Percentiles rank a stretch among this genome's conserved stretches.
These are phyloP conservation scores for Meles meles DNA, from an alignment of 2,113 vertebrate species.

Conservation along the genomic window DNA sequence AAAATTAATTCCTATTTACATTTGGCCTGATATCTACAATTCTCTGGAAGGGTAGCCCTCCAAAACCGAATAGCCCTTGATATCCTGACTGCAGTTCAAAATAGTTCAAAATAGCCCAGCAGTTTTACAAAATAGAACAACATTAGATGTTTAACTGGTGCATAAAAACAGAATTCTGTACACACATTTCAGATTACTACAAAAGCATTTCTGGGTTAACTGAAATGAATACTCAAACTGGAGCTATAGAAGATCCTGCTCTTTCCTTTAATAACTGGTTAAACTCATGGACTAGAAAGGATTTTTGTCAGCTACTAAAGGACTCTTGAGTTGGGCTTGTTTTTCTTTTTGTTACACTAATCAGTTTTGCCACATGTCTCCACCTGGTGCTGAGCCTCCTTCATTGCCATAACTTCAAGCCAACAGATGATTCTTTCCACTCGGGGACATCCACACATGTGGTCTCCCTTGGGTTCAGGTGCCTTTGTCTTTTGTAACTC, in stretches of 20 bases:
- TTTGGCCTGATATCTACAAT: neutral
- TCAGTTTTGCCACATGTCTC: neutral
- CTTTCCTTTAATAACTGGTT: neutral
- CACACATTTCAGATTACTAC: neutral
- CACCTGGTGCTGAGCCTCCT: neutral
- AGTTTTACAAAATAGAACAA: neutral
- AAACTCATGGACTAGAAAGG: neutral
- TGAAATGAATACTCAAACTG: neutral
- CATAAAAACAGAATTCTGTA: neutral
- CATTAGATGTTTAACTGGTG: neutral
- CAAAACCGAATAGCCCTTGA: neutral
- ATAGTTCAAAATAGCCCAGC: no score
- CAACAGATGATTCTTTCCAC: neutral
- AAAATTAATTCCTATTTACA: neutral
- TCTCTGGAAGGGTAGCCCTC: neutral
- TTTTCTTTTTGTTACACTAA: neutral
- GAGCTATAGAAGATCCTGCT: neutral
- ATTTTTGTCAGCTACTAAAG: neutral
- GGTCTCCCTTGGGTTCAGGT: neutral
- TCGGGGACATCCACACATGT: fast-evolving
- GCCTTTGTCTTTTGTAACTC: no score
- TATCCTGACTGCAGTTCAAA: neutral
- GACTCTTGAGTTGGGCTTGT: neutral
- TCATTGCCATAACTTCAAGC: neutral
- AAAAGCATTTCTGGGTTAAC: neutral